Evolutionary conservation across 1,140 invertebrate genomes (phyloP).

Genomic region (Hycleus phaleratus): DNA sequence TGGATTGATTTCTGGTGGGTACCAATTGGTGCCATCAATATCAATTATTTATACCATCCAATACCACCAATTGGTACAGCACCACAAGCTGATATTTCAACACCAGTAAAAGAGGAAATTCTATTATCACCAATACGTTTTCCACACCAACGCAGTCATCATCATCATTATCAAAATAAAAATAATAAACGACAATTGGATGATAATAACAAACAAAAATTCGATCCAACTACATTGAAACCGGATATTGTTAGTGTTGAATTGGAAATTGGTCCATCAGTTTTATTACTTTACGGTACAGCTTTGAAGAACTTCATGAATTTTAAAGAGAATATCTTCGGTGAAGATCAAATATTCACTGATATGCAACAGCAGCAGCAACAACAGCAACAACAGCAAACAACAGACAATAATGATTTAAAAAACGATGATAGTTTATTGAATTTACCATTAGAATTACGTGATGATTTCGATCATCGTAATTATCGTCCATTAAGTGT

Average conservation of each 20-base stretch:
- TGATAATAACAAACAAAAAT: slow-evolving; percentile 54
- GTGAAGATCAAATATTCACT: slow-evolving; percentile 87
- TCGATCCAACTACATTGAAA: slow-evolving; percentile 75
- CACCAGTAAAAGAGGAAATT: slow-evolving; percentile 89
- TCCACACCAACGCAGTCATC: slow-evolving; percentile 53
- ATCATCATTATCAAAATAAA: background rate
- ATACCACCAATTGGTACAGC: slow-evolving; percentile 76
- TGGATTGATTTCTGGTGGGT: slow-evolving; percentile 97
- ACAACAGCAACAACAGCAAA: slow-evolving; percentile 32
- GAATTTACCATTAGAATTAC: slow-evolving; percentile 34
- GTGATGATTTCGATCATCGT: slow-evolving; percentile 69
- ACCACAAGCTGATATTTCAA: slow-evolving; percentile 84
- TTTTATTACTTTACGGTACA: slow-evolving; percentile 82
- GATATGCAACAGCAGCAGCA: slow-evolving; percentile 69
- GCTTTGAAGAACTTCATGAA: slow-evolving; percentile 81
- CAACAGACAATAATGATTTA: slow-evolving; percentile 23
- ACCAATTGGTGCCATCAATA: slow-evolving; percentile 84
- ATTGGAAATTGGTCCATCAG: slow-evolving; percentile 87
- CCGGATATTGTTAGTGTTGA: slow-evolving; percentile 86
- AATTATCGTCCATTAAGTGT: slow-evolving; percentile 84
- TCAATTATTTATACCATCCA: slow-evolving; percentile 87
- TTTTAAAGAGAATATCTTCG: slow-evolving; percentile 94
- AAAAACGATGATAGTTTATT: slow-evolving; percentile 29
- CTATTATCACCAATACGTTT: slow-evolving; percentile 85
- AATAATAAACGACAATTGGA: slow-evolving; percentile 38